Percentiles rank a stretch among this genome's conserved stretches.
phyloP scores from a whole-genome alignment of 2,113 vertebrate genomes.

The Oostethus manadensis region DNA sequence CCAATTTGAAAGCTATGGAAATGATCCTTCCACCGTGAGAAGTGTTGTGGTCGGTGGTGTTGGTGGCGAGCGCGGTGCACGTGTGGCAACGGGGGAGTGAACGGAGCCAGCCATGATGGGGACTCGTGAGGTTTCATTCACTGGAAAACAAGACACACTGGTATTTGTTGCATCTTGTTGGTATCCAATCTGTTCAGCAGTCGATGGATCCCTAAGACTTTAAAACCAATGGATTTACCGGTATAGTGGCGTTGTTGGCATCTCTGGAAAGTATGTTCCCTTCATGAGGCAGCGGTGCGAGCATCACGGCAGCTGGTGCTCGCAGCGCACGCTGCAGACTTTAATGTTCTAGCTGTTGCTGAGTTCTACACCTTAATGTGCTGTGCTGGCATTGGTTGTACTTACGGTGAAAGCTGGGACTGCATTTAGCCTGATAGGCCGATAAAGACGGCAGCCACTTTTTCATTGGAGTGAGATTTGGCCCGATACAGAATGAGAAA shows the following conservation, averaged over 20 bases:
- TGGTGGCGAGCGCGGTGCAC: background rate
- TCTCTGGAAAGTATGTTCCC: slow-evolving; percentile 1
- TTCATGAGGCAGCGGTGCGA: slow-evolving; percentile 14
- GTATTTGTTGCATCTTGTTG: background rate
- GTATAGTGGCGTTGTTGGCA: background rate
- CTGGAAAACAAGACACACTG: background rate
- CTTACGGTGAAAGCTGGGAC: background rate
- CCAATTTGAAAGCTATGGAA: background rate
- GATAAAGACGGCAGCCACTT: background rate
- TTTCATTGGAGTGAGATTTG: background rate
- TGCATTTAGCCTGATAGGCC: background rate
- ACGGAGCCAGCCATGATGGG: background rate
- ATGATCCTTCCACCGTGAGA: background rate
- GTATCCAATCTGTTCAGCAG: background rate
- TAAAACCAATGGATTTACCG: background rate
- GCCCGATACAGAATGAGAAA: background rate
- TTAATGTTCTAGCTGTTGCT: slow-evolving; percentile 20
- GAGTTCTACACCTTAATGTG: slow-evolving; percentile 8
- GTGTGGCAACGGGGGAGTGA: background rate
- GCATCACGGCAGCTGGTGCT: slow-evolving; percentile 18
- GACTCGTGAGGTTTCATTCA: background rate
- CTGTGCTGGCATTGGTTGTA: background rate
- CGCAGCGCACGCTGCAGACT: slow-evolving; percentile 7
- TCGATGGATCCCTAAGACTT: slow-evolving; percentile 1
- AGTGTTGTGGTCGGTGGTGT: background rate